These are phyloP conservation scores for Dasyprocta punctata DNA, from an alignment of 2,113 vertebrate genomes.

Conservation along the genomic window DNA sequence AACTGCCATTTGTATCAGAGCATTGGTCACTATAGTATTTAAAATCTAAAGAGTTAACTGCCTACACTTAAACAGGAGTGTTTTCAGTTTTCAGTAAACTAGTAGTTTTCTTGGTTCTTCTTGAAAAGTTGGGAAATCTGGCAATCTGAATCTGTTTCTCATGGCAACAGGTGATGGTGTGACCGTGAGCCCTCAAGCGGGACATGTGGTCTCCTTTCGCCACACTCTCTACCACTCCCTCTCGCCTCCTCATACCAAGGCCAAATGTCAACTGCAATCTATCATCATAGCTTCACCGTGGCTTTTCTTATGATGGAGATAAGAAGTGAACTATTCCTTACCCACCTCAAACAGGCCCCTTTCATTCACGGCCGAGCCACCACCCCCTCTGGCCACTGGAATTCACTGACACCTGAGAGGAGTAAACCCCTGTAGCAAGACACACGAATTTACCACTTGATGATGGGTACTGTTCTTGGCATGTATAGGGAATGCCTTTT, in stretches of 20 bases:
- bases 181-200: accelerated
- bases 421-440: not conserved
- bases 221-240: not conserved
- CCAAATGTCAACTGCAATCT: not conserved
- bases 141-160: not conserved
- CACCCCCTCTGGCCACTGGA: not conserved
- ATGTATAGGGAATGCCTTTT: not conserved
- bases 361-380: no score
- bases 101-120: not conserved
- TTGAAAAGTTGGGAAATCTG: not conserved
- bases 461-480: not conserved
- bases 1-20: not conserved
- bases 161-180: not conserved
- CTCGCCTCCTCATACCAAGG: not conserved
- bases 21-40: not conserved
- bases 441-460: not conserved
- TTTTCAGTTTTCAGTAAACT: not conserved
- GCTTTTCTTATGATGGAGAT: not conserved
- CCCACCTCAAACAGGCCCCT: not conserved
- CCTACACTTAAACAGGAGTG: not conserved
- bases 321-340: not conserved
- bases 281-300: not conserved
- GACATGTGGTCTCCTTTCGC: not conserved
- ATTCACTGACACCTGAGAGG: not conserved
- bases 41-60: not conserved